Base-by-base conservation (phyloP, 1,140 invertebrate species). In the Hylyphantes graminicola region DNA sequence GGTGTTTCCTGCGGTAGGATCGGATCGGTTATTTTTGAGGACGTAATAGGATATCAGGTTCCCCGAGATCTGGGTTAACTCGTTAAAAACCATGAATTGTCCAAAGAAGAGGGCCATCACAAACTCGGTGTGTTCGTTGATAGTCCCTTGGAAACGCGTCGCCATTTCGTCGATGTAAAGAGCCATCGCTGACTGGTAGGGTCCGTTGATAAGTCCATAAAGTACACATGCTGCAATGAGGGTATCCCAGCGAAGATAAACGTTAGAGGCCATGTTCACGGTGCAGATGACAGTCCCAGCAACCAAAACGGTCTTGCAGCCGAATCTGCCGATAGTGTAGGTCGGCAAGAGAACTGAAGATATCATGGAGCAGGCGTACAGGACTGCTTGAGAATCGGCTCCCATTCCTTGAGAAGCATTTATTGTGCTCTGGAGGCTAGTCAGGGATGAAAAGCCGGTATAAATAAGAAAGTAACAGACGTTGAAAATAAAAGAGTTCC, bases 151-250 rank as follows among this genome's bases (percentile, higher is more conserved):
- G n/a, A 75, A 85, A 0, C 72, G 59, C 3, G 54, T 65, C 0
- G 90, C 90, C 13, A 88, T 88, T 87, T 92, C 89, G 0, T 91
- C 91, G n/a, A 92, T 88, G 85, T 92, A 92, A 0, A 89, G 88
- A 79, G 91, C 91, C 85, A 91, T 90, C 2, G 91, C 90, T 4
- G 90, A 89, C 91, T 91, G 92, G 50, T 92, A 85, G 7, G 91
- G 91, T 3, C 91, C 91, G 7, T 89, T 90, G 4, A 90, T 89
- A 4, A 91, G 65, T 8, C 92, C 92, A 55, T 76, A 76, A 0
- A 65, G 87, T 91, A n/a, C n/a, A n/a, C n/a, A 90, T 13, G 89
- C 88, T 10, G 90, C 89, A 12, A 90, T 88, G 68, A 92, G 87
- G 2, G 88, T 13, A 0, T 72, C 85, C 63, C 76, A 86, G 21